A percentile compares a stretch with the other conserved stretches of the same genome.
phyloP scores from a whole-genome alignment of 2,797 vertebrate species.

The Podargus strigoides region DNA sequence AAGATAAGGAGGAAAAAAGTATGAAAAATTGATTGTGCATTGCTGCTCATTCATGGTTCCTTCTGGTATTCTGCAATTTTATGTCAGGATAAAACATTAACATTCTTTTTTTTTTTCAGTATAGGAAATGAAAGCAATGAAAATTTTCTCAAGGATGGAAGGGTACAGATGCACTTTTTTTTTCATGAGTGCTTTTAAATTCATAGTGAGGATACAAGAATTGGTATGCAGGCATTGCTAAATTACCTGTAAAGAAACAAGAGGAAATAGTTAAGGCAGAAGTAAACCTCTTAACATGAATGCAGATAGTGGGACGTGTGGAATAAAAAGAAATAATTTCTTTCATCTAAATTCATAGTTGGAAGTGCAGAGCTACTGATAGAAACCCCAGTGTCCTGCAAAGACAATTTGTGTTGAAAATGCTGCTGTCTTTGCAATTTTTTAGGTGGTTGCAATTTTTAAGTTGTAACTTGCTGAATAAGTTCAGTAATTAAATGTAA shows the following conservation, averaged over 20 bases:
- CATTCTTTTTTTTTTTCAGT: neutral
- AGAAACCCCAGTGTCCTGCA: neutral
- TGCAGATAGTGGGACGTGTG: accelerated
- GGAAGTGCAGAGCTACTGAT: neutral
- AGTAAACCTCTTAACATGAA: neutral
- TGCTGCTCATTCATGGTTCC: neutral
- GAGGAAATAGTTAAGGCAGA: neutral
- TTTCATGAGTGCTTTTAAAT: neutral
- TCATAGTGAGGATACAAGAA: neutral
- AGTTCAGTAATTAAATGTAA: neutral
- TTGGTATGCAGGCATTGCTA: neutral
- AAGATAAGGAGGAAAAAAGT: neutral
- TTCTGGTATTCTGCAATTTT: neutral
- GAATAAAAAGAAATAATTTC: neutral
- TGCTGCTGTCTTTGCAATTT: neutral
- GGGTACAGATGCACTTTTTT: neutral
- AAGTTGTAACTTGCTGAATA: neutral
- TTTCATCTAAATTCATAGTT: neutral
- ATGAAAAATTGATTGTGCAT: neutral
- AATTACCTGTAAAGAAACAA: neutral
- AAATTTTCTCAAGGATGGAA: neutral
- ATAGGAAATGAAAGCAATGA: neutral
- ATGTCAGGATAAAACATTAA: neutral
- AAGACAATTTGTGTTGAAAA: neutral
- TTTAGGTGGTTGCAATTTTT: neutral